phyloP scores from a whole-genome alignment of 2,888 invertebrate species.

The Alentia gelatinosa region DNA sequence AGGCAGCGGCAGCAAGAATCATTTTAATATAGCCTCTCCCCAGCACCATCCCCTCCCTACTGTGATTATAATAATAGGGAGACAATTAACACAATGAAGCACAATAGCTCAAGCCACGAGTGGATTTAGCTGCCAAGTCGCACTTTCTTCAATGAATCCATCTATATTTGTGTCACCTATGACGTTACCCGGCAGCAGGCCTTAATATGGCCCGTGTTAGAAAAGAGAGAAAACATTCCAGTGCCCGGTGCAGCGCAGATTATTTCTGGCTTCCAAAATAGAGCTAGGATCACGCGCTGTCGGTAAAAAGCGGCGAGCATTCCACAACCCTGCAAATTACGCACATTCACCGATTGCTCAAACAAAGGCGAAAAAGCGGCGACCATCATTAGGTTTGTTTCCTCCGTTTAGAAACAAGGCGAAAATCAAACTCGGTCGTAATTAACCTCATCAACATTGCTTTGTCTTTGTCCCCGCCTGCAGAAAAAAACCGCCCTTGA shows the following conservation, averaged over 20 bases:
- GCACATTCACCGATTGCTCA: constrained; percentile 52
- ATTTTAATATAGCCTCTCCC: not conserved
- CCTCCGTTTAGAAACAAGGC: constrained; percentile 47
- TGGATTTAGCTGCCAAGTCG: not conserved
- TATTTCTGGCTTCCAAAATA: constrained; percentile 42
- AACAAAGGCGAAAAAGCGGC: constrained; percentile 50
- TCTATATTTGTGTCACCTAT: constrained; percentile 48
- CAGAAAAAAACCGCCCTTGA: not conserved
- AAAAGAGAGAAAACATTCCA: constrained; percentile 38
- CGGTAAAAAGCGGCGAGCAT: constrained; percentile 25
- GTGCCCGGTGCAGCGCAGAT: not conserved
- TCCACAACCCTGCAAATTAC: constrained; percentile 50
- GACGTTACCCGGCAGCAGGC: not conserved
- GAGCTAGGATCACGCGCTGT: constrained; percentile 34
- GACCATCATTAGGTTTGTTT: constrained; percentile 48
- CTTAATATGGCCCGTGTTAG: constrained; percentile 14
- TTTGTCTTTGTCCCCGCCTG: constrained; percentile 22
- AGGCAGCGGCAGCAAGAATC: not conserved
- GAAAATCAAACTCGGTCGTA: constrained; percentile 45
- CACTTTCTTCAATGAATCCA: constrained; percentile 36
- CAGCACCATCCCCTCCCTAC: not conserved
- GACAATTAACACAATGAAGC: constrained; percentile 37
- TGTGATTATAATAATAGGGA: not conserved
- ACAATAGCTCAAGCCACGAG: not conserved
- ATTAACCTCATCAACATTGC: constrained; percentile 52